These are phyloP conservation scores for Sternotherus odoratus DNA, from an alignment of 2,797 vertebrate genomes.

Conservation along the genomic window DNA sequence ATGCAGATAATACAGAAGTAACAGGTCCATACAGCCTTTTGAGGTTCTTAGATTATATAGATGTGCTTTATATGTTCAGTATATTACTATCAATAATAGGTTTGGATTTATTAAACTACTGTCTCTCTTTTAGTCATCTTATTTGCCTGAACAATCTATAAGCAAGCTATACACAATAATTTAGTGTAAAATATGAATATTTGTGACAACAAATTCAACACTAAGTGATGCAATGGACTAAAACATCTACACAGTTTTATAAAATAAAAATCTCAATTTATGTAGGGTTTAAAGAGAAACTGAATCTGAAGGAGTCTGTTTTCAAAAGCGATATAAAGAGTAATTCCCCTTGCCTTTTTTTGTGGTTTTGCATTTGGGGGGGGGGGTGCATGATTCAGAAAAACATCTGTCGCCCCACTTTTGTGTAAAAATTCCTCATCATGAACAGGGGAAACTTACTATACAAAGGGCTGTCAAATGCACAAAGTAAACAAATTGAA, in stretches of 20 bases:
- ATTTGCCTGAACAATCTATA: neutral
- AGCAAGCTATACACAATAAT: neutral
- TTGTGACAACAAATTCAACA: neutral
- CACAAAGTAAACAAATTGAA: neutral
- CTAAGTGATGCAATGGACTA: neutral
- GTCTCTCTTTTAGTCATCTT: neutral
- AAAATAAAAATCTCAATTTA: neutral
- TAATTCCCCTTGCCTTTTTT: neutral
- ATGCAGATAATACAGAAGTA: neutral
- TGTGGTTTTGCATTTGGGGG: neutral
- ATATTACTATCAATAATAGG: conserved; percentile 18
- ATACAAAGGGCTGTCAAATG: neutral
- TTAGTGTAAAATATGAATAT: neutral
- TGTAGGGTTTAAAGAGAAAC: neutral
- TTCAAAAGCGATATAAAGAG: neutral
- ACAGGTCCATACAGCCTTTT: neutral
- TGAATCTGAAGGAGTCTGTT: neutral
- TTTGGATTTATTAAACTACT: neutral
- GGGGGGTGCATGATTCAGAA: neutral
- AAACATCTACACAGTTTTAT: neutral
- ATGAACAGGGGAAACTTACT: neutral
- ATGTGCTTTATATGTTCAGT: neutral
- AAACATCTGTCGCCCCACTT: neutral
- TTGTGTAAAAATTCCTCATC: neutral
- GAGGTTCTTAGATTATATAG: neutral